phyloP scores from a whole-genome alignment of 2,797 vertebrate species.

The Mus minutoides region DNA sequence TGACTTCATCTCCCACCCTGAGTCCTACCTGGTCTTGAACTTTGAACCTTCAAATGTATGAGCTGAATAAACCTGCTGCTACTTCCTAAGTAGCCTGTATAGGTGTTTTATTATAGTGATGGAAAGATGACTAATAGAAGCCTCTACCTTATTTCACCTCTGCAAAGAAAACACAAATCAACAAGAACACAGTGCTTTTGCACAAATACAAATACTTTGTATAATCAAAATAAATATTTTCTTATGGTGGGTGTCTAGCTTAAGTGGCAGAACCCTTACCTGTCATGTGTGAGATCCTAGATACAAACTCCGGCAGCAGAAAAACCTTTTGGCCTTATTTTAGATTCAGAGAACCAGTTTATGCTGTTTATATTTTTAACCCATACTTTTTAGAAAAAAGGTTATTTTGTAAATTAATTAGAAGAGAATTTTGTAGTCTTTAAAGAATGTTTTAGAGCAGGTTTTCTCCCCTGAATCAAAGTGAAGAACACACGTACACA shows the following conservation, averaged over 20 bases:
- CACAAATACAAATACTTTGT: background rate
- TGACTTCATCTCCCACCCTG: background rate
- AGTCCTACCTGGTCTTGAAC: background rate
- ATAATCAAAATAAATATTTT: background rate
- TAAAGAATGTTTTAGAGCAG: background rate
- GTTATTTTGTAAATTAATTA: slow-evolving; percentile 14
- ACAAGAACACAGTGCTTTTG: background rate
- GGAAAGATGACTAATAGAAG: background rate
- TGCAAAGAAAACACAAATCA: background rate
- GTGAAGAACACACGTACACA: background rate
- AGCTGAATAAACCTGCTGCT: background rate
- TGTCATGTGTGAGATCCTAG: background rate
- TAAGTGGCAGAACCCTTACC: background rate
- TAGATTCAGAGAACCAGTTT: background rate
- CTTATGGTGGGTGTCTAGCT: background rate
- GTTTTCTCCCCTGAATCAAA: background rate
- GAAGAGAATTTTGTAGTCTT: background rate
- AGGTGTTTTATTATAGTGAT: background rate
- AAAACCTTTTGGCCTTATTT: background rate
- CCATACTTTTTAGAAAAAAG: background rate
- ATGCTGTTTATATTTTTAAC: background rate
- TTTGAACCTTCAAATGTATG: background rate
- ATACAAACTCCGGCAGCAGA: background rate
- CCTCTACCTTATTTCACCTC: background rate
- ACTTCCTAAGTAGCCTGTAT: background rate